Percentiles rank a stretch among this genome's conserved stretches.
These are phyloP conservation scores for Cyprinodon tularosa DNA, from an alignment of 2,113 vertebrate species.

Conservation along the genomic window DNA sequence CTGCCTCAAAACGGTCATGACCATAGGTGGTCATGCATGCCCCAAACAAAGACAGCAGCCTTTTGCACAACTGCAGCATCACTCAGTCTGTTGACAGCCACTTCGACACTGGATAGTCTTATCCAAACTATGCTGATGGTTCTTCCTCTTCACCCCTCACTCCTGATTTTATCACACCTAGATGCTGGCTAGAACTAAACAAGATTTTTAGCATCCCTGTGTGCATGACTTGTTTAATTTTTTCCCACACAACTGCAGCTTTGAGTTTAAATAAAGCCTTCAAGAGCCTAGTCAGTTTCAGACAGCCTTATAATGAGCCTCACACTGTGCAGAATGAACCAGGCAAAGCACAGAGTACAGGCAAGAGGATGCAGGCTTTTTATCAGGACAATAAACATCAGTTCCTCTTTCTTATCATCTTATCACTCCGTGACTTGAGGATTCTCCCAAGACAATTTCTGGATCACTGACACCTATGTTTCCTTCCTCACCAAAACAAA, in stretches of 20 bases:
- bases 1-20: conserved; percentile 31
- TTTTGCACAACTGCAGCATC: conserved; percentile 43
- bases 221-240: conserved; percentile 31
- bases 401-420: conserved; percentile 74
- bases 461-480: conserved; percentile 56
- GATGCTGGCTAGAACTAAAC: conserved; percentile 44
- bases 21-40: conserved; percentile 12
- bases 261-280: conserved; percentile 12
- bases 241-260: neutral
- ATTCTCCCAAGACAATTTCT: conserved; percentile 53
- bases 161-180: conserved; percentile 56
- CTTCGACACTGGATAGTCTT: conserved; percentile 67
- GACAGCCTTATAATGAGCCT: conserved; percentile 16
- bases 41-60: conserved; percentile 48
- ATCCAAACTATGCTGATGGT: conserved; percentile 25
- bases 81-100: conserved; percentile 62
- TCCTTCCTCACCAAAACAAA: conserved; percentile 3
- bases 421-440: conserved; percentile 70
- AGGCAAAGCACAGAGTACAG: conserved; percentile 40
- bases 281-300: conserved; percentile 21
- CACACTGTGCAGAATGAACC: conserved; percentile 1
- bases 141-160: conserved; percentile 44
- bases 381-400: conserved; percentile 73
- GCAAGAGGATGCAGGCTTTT: conserved; percentile 66
- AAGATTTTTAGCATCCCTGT: conserved; percentile 21